phyloP scores from a whole-genome alignment of 2,888 invertebrate species.

The Orthonevra nobilis region DNA sequence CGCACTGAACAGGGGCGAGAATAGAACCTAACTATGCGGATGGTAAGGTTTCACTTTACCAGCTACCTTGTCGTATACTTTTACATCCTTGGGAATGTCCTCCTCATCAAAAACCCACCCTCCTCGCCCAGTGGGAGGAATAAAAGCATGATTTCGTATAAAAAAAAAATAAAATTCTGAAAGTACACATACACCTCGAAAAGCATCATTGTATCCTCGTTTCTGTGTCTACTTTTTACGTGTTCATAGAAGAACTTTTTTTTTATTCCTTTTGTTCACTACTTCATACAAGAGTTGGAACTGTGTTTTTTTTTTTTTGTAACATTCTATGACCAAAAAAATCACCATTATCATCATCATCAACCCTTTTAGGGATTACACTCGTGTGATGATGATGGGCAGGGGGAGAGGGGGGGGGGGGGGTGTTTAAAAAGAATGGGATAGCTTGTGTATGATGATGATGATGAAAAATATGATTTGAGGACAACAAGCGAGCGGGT shows the following conservation, averaged over 20 bases:
- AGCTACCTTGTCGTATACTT: neutral
- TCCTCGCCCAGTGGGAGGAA: neutral
- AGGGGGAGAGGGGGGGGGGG: constrained; percentile 8
- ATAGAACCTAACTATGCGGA: constrained; percentile 5
- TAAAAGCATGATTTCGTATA: constrained; percentile 5
- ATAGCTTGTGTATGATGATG: constrained; percentile 26
- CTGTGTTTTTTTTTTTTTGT: constrained; percentile 15
- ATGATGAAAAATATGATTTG: constrained; percentile 42
- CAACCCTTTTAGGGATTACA: constrained; percentile 30
- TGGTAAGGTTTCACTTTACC: neutral
- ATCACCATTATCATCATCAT: constrained; percentile 26
- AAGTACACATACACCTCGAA: constrained; percentile 22
- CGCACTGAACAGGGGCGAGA: constrained; percentile 8
- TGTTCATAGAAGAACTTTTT: constrained; percentile 16
- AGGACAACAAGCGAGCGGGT: constrained; percentile 15
- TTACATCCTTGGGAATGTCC: no score
- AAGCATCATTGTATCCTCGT: constrained; percentile 31
- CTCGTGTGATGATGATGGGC: neutral
- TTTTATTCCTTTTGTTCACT: constrained; percentile 22
- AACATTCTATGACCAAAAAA: constrained; percentile 7
- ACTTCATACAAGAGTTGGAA: constrained; percentile 19
- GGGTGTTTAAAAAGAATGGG: constrained; percentile 21
- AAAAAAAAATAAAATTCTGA: no score
- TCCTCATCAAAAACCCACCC: neutral
- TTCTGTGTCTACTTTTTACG: constrained; percentile 6